Evolutionary conservation across 2,888 invertebrate species (phyloP).

Genomic region (Balanococcus diminutus): DNA sequence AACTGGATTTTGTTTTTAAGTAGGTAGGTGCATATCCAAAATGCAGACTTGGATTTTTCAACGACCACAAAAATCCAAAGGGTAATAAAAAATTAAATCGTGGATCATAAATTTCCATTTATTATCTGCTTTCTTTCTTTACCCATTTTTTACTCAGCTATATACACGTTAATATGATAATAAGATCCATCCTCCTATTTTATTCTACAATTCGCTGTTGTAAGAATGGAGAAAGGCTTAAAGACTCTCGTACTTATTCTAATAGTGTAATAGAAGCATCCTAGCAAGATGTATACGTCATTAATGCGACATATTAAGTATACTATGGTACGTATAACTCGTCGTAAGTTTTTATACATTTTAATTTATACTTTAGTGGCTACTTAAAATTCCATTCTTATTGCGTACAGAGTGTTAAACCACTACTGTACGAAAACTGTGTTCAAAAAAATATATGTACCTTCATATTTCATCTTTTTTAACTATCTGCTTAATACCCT

Average conservation of each 20-base stretch:
- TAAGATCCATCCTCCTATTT: not conserved
- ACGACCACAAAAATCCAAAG: not conserved
- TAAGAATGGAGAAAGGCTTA: not conserved
- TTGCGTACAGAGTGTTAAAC: not conserved
- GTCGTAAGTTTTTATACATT: not conserved
- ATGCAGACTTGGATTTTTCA: not conserved
- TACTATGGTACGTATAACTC: not conserved
- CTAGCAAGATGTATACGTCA: constrained; percentile 1
- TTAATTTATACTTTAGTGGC: constrained; percentile 13
- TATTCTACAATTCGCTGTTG: not conserved
- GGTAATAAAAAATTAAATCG: not conserved
- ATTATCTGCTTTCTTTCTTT: not conserved
- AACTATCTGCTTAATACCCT: too few species aligned
- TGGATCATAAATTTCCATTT: constrained; percentile 1
- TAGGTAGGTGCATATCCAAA: not conserved
- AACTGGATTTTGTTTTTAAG: too few species aligned
- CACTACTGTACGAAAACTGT: not conserved
- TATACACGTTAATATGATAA: not conserved
- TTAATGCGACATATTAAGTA: constrained; percentile 1
- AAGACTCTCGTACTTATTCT: not conserved
- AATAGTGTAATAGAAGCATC: not conserved
- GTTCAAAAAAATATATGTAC: not conserved
- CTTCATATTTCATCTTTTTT: not conserved
- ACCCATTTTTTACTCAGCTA: not conserved
- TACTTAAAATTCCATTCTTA: constrained; percentile 40